These are phyloP conservation scores for Hydractinia echinata DNA, from an alignment of 30 jellyfish, hydroid and myxozoan genomes.

Conservation along the genomic window DNA sequence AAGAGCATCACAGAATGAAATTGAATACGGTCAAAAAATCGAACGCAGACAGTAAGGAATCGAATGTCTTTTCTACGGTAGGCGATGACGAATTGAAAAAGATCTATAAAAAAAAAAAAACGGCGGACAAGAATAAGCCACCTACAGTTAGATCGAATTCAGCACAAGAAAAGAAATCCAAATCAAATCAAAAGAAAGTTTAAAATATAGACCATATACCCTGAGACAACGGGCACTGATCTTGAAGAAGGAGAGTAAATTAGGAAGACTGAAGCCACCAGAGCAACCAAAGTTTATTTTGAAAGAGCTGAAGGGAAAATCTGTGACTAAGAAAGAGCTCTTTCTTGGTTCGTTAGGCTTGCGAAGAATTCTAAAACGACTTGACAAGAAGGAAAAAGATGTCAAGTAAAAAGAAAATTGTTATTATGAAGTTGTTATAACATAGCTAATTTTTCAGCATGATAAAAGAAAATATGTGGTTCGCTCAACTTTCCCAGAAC, in stretches of 20 bases:
- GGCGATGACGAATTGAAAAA: conserved; percentile 8
- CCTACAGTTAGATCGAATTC: not conserved
- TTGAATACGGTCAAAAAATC: not conserved
- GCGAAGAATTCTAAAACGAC: conserved; percentile 6
- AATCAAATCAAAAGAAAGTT: not conserved
- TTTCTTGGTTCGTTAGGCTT: not conserved
- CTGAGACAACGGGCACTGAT: conserved; percentile 13
- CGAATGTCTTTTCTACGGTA: not conserved
- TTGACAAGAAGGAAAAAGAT: not conserved
- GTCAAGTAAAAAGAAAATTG: too few species aligned
- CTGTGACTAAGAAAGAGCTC: conserved; percentile 2
- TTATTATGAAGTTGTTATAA: too few species aligned
- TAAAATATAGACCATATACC: not conserved
- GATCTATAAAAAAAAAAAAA: not conserved
- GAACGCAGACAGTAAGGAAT: too few species aligned
- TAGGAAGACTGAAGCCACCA: not conserved
- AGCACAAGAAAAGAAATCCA: not conserved
- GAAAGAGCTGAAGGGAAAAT: conserved; percentile 4
- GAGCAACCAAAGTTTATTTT: not conserved
- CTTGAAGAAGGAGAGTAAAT: not conserved
- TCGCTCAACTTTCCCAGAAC: too few species aligned
- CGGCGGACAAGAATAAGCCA: not conserved
- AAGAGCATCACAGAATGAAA: not conserved
- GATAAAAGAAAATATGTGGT: too few species aligned
- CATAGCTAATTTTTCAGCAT: too few species aligned